phyloP scores from a whole-genome alignment of 2,888 invertebrate species.

The Lobophora halterata region DNA sequence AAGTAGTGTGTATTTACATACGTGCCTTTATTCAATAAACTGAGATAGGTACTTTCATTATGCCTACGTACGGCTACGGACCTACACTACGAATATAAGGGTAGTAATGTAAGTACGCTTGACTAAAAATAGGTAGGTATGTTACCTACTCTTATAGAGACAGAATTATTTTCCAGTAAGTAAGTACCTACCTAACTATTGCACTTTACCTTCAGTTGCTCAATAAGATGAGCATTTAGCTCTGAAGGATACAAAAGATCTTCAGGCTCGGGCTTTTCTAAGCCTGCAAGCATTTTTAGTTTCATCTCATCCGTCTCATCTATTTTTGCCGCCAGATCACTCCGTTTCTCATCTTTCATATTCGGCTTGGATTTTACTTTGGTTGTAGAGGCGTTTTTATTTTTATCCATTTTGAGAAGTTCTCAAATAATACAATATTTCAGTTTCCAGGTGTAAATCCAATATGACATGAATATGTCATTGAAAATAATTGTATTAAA shows the following conservation, averaged over 20 bases:
- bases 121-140: too few species aligned
- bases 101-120: too few species aligned
- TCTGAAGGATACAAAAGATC: conserved; percentile 81
- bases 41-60: too few species aligned
- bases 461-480: conserved; percentile 11
- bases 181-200: not conserved
- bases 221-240: conserved; percentile 81
- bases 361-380: conserved; percentile 42
- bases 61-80: too few species aligned
- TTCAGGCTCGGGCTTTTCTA: conserved; percentile 62
- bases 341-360: conserved; percentile 51
- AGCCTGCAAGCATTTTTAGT: conserved; percentile 63
- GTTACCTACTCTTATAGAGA: too few species aligned
- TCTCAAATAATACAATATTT: conserved; percentile 11
- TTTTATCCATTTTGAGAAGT: conserved; percentile 43
- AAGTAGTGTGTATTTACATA: too few species aligned
- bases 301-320: conserved; percentile 77
- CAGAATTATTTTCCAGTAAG: too few species aligned
- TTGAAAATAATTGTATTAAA: not conserved
- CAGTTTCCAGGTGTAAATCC: conserved; percentile 1
- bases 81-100: too few species aligned
- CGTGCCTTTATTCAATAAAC: too few species aligned
- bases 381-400: conserved; percentile 34
- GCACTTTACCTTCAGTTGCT: conserved; percentile 76
- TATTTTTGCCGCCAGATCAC: conserved; percentile 61